Conservation (phyloP, 2,888 invertebrate species). For the Stenodema calcarata region DNA sequence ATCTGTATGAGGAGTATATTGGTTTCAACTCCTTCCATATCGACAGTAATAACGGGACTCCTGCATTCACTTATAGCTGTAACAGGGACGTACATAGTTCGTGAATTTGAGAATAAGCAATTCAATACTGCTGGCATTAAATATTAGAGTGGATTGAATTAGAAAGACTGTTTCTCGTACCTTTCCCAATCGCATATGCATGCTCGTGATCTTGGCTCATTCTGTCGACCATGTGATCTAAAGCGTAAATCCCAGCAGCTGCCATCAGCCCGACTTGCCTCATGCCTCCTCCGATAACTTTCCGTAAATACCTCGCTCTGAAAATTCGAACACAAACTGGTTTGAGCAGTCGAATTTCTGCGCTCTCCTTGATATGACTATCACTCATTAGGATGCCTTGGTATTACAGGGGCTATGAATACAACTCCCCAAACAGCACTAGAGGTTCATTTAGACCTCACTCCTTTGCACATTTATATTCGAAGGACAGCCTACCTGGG, state of each 20-base stretch:
- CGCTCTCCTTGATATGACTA: too few relatives aligned
- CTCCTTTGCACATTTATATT: too few relatives aligned
- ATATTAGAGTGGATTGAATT: neutral
- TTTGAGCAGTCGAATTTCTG: neutral
- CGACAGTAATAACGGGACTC: conserved; percentile 70
- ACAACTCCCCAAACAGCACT: too few relatives aligned
- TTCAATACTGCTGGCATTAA: too few relatives aligned
- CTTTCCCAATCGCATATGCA: conserved; percentile 71
- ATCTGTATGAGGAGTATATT: conserved; percentile 77
- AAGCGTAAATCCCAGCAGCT: conserved; percentile 83
- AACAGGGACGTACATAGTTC: neutral
- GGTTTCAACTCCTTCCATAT: conserved; percentile 70
- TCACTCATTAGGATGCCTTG: too few relatives aligned
- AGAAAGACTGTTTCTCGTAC: conserved; percentile 58
- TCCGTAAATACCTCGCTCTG: conserved; percentile 81
- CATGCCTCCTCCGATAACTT: conserved; percentile 93
- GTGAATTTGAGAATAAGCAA: neutral
- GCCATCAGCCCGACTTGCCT: conserved; percentile 90
- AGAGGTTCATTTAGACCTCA: too few relatives aligned
- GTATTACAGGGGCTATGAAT: too few relatives aligned
- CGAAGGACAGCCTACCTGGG: too few relatives aligned
- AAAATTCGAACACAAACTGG: neutral
- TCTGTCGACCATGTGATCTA: conserved; percentile 78
- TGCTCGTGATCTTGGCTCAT: conserved; percentile 78
- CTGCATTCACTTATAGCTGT: conserved; percentile 62